Percentiles rank a stretch among this genome's conserved stretches.
Conservation (phyloP, 2,797 vertebrate genomes). For the Malurus leucopterus region DNA sequence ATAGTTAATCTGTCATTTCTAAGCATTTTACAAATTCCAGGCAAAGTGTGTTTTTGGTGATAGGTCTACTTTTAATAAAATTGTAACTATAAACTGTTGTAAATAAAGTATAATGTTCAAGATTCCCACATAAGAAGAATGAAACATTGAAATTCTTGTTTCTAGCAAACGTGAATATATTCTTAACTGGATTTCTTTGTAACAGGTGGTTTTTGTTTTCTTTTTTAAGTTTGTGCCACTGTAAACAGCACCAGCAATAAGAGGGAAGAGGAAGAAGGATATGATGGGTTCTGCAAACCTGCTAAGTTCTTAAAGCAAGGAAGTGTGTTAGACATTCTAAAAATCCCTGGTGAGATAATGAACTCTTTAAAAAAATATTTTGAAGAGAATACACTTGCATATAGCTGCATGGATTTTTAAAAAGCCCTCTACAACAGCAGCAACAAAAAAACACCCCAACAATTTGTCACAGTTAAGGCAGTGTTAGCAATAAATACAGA, state of each 20-base stretch:
- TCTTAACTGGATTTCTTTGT: not conserved
- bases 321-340: slow-evolving; percentile 93
- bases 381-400: not conserved
- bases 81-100: not conserved
- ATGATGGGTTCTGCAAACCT: slow-evolving; percentile 83
- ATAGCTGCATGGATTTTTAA: not conserved
- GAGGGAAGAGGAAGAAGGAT: slow-evolving; percentile 75
- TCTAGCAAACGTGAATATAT: not conserved
- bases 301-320: slow-evolving; percentile 88
- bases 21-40: not conserved
- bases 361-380: not conserved
- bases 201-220: not conserved
- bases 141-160: not conserved
- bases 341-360: slow-evolving; percentile 81
- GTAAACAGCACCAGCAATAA: slow-evolving; percentile 68
- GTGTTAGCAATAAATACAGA: not conserved
- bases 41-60: not conserved
- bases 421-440: not conserved
- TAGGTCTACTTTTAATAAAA: not conserved
- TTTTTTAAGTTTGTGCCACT: slow-evolving; percentile 48
- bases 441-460: fast-evolving
- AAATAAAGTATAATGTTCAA: not conserved
- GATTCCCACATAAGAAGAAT: not conserved
- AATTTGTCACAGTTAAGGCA: not conserved
- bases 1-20: not conserved